Evolutionary conservation across 1,140 invertebrate genomes (phyloP).

Genomic region (Rhopalosiphum maidis): DNA sequence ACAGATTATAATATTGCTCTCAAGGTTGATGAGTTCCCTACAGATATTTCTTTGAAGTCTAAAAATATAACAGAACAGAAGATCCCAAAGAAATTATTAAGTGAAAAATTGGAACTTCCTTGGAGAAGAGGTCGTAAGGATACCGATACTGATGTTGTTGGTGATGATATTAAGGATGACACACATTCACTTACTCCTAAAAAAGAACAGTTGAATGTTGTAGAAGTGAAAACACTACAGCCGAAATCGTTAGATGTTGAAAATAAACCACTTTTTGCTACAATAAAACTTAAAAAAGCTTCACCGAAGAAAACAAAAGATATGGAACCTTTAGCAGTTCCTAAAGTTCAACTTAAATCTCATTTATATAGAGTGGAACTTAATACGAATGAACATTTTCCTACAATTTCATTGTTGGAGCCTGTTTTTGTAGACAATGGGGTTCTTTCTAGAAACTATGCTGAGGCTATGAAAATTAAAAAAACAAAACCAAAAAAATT

Average conservation of each 20-base stretch:
- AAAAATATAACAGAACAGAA: conserved; percentile 57
- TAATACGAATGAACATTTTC: conserved; percentile 63
- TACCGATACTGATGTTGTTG: not conserved
- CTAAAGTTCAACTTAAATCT: conserved; percentile 73
- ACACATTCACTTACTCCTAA: conserved; percentile 59
- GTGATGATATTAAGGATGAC: conserved; percentile 19
- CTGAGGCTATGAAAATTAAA: conserved; percentile 70
- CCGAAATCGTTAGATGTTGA: conserved; percentile 59
- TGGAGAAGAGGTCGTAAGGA: conserved; percentile 58
- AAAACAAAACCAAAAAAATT: conserved; percentile 67
- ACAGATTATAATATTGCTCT: not conserved
- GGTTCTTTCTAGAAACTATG: conserved; percentile 72
- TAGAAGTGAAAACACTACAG: conserved; percentile 63
- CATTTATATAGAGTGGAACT: conserved; percentile 67
- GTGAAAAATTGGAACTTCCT: conserved; percentile 59
- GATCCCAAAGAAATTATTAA: conserved; percentile 49
- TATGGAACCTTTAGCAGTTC: conserved; percentile 65
- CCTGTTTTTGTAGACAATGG: conserved; percentile 67
- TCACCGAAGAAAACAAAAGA: conserved; percentile 65
- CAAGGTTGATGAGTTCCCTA: too few species aligned
- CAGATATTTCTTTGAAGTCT: not conserved
- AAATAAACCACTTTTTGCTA: conserved; percentile 68
- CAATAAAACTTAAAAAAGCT: conserved; percentile 72
- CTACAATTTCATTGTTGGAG: not conserved
- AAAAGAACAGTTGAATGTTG: conserved; percentile 58